Evolutionary conservation across 2,113 vertebrate species (phyloP).

Genomic region (Brachionichthys hirsutus): DNA sequence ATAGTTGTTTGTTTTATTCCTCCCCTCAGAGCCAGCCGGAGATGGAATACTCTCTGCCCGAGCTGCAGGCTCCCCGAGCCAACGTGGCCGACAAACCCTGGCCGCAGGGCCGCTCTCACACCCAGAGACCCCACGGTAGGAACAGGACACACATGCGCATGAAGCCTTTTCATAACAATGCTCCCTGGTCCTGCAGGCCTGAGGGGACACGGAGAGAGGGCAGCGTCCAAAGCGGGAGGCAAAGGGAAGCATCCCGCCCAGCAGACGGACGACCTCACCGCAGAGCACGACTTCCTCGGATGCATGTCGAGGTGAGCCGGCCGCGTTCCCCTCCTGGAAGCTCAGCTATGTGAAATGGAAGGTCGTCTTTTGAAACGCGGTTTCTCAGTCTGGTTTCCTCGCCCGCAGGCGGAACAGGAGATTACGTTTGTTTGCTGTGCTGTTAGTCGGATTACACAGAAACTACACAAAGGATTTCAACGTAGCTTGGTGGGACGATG

Average conservation of each 20-base stretch:
- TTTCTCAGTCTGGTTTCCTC: too few species aligned
- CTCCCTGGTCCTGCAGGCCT: conserved; percentile 51
- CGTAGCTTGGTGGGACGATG: too few species aligned
- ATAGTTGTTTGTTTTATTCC: conserved; percentile 21
- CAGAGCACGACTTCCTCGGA: conserved; percentile 91
- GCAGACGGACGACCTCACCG: conserved; percentile 67
- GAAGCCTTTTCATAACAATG: background rate
- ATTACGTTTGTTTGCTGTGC: too few species aligned
- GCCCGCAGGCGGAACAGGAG: too few species aligned
- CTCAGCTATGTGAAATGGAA: background rate
- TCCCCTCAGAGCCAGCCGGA: conserved; percentile 87
- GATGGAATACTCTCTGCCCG: conserved; percentile 80
- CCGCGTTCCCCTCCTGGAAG: conserved; percentile 12
- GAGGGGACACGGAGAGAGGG: conserved; percentile 77
- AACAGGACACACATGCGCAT: background rate
- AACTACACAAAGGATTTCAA: too few species aligned
- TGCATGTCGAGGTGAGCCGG: conserved; percentile 92
- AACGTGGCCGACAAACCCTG: conserved; percentile 80
- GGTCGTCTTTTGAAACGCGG: too few species aligned
- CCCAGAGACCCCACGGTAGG: conserved; percentile 85
- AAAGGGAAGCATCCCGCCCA: conserved; percentile 76
- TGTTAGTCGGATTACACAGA: too few species aligned
- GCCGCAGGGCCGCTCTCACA: conserved; percentile 75
- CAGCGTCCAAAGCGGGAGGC: conserved; percentile 58
- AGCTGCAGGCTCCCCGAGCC: conserved; percentile 77